Percentiles rank a stretch among this genome's conserved stretches.
These are phyloP conservation scores for Caenorhabditis sp. DNA, from an alignment of 2,888 invertebrate species.

Conservation along the genomic window DNA sequence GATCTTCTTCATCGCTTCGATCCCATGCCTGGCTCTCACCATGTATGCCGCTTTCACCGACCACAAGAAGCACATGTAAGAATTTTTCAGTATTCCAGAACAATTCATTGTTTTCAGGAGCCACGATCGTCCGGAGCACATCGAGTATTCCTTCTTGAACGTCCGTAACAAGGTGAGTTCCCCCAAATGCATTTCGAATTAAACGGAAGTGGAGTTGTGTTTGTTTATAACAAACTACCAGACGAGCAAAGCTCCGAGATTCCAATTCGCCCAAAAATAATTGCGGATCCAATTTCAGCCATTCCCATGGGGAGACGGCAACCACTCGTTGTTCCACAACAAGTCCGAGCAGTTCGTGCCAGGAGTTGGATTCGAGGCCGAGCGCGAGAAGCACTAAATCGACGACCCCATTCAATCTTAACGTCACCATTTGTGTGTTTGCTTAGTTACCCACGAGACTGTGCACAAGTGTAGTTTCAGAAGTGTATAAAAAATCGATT, in stretches of 20 bases:
- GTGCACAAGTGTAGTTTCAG: slow-evolving; percentile 40
- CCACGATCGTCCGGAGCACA: slow-evolving; percentile 73
- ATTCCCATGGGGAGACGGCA: slow-evolving; percentile 95
- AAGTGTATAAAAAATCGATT: slow-evolving; percentile 35
- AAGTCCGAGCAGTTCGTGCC: slow-evolving; percentile 74
- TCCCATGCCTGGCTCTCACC: slow-evolving; percentile 74
- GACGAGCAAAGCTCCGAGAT: slow-evolving; percentile 1
- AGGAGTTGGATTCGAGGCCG: slow-evolving; percentile 76
- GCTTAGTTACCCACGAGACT: slow-evolving; percentile 22
- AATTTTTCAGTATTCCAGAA: neutral
- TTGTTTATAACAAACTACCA: slow-evolving; percentile 1
- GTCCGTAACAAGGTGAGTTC: slow-evolving; percentile 69
- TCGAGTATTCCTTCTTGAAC: slow-evolving; percentile 76
- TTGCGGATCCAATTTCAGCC: slow-evolving; percentile 81
- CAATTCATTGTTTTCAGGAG: slow-evolving; percentile 45
- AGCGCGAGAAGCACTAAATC: slow-evolving; percentile 57
- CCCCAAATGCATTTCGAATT: neutral
- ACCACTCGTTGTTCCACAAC: slow-evolving; percentile 90
- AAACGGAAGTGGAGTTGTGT: neutral
- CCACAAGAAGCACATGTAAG: slow-evolving; percentile 65
- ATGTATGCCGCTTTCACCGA: slow-evolving; percentile 72
- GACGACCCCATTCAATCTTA: slow-evolving; percentile 17
- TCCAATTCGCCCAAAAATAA: slow-evolving; percentile 14
- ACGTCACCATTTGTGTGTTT: slow-evolving; percentile 37
- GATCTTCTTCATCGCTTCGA: slow-evolving; percentile 74